Conservation (phyloP, 1,140 invertebrate genomes). For the Globodera rostochiensis region DNA sequence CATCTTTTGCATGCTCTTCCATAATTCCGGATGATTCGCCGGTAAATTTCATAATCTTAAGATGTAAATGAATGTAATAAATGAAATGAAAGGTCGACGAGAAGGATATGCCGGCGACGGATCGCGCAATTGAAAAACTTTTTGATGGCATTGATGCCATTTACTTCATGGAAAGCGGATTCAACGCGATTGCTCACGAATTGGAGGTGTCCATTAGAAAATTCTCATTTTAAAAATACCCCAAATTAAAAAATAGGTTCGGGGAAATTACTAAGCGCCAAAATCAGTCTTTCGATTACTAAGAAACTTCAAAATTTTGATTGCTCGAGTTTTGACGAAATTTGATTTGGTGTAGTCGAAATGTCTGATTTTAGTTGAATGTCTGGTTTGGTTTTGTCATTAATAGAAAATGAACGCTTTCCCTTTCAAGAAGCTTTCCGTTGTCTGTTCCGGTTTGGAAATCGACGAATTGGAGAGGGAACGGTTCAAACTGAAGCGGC, state of each 20-base stretch:
- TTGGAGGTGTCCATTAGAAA: conserved; percentile 22
- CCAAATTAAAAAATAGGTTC: neutral
- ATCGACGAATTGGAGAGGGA: conserved; percentile 45
- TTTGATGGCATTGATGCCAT: conserved; percentile 51
- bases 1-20: neutral
- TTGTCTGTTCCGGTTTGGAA: conserved; percentile 40
- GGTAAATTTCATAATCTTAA: neutral
- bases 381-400: too few species aligned
- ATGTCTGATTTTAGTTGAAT: too few species aligned
- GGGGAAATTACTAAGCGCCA: too few species aligned
- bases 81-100: conserved; percentile 33
- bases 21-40: conserved; percentile 12
- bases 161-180: conserved; percentile 46
- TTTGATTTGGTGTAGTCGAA: too few species aligned
- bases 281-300: too few species aligned
- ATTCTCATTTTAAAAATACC: conserved; percentile 17
- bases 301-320: too few species aligned
- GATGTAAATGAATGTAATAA: neutral
- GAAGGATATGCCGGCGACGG: conserved; percentile 53
- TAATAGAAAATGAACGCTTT: neutral
- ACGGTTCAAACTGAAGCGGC: conserved; percentile 49
- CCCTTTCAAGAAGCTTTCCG: conserved; percentile 36
- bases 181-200: conserved; percentile 47
- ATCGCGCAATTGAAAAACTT: conserved; percentile 43
- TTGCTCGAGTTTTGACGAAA: too few species aligned